Percentiles rank a stretch among this genome's conserved stretches.
These are phyloP conservation scores for Psephotus haematonotus DNA, from an alignment of 2,113 vertebrate genomes.

Conservation along the genomic window DNA sequence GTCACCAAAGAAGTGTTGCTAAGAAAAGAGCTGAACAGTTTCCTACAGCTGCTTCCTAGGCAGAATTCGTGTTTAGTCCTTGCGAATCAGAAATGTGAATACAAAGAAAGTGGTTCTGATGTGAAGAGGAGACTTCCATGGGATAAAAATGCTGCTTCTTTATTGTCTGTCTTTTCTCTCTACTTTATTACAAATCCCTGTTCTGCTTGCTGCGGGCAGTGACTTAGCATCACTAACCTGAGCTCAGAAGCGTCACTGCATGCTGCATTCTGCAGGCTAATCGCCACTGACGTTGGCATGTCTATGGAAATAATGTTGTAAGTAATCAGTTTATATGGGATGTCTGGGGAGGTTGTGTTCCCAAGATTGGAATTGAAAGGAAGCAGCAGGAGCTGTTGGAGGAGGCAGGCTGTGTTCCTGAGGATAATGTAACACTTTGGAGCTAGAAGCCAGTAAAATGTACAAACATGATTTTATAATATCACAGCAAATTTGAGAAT, in stretches of 20 bases:
- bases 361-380: neutral
- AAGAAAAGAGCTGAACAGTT: neutral
- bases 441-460: neutral
- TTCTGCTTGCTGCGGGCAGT: neutral
- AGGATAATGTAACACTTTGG: neutral
- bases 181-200: accelerated
- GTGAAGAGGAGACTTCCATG: neutral
- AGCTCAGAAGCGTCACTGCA: neutral
- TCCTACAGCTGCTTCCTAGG: neutral
- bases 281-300: neutral
- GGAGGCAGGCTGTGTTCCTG: neutral
- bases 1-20: neutral
- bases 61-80: neutral
- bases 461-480: neutral
- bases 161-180: neutral
- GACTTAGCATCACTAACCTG: neutral
- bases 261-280: neutral
- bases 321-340: neutral
- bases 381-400: neutral
- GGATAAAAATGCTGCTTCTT: neutral
- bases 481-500: neutral
- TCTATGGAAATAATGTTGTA: neutral
- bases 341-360: neutral
- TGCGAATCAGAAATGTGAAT: neutral
- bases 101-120: neutral